Evolutionary conservation across 2,888 invertebrate species (phyloP).

Genomic region (Acanthococcus lagerstroemiae): DNA sequence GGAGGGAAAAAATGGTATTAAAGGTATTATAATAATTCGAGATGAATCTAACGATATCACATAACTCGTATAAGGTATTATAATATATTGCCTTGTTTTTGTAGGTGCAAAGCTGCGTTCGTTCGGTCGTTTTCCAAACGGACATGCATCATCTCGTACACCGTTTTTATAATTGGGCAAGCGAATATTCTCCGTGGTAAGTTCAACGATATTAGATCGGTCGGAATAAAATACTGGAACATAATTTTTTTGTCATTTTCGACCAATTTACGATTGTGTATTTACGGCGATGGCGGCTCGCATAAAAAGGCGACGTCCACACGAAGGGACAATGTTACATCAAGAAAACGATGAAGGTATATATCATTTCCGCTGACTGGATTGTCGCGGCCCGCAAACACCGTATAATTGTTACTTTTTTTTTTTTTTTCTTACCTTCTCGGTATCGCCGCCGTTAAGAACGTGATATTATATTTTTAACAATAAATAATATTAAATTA

Average conservation of each 20-base stretch:
- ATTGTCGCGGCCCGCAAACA: slow-evolving; percentile 10
- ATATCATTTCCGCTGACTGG: slow-evolving; percentile 23
- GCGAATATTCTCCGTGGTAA: slow-evolving; percentile 5
- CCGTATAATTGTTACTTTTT: slow-evolving; percentile 24
- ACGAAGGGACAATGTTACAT: slow-evolving; percentile 29
- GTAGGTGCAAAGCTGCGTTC: slow-evolving; percentile 21
- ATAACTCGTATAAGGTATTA: slow-evolving; percentile 12
- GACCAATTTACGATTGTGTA: slow-evolving; percentile 22
- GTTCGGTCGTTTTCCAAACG: slow-evolving; percentile 10
- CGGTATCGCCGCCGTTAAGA: slow-evolving; percentile 12
- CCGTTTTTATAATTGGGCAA: slow-evolving; percentile 21
- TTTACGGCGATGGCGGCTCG: slow-evolving; percentile 16
- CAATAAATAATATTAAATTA: slow-evolving; percentile 30
- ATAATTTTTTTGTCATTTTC: slow-evolving; percentile 30
- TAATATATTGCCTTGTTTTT: slow-evolving; percentile 27
- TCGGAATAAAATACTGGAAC: slow-evolving; percentile 22
- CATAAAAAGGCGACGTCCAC: slow-evolving; percentile 28
- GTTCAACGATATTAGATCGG: slow-evolving; percentile 26
- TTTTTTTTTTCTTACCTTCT: not conserved
- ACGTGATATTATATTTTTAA: slow-evolving; percentile 27
- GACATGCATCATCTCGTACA: slow-evolving; percentile 21
- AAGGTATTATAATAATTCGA: slow-evolving; percentile 23
- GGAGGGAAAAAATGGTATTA: not conserved
- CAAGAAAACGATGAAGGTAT: slow-evolving; percentile 22
- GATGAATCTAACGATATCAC: slow-evolving; percentile 25